A percentile compares a stretch with the other conserved stretches of the same genome.
Conservation (phyloP, 1,140 invertebrate genomes). For the Brachionus asplanchnoidis region DNA sequence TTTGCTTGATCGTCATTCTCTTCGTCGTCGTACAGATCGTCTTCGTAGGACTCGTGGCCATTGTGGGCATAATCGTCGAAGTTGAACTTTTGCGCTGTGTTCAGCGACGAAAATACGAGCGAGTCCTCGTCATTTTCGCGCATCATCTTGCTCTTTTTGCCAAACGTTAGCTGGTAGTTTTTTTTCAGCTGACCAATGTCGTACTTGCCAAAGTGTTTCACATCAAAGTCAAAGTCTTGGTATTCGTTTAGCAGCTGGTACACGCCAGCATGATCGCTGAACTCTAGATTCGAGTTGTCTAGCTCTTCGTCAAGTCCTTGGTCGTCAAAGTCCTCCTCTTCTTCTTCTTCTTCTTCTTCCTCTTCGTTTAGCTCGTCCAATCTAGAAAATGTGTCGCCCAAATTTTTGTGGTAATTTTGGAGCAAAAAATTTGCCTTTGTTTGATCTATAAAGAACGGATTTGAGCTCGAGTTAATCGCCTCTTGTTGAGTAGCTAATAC, state of each 20-base stretch:
- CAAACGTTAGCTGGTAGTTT: constrained; percentile 30
- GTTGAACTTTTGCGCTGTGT: neutral
- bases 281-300: constrained; percentile 22
- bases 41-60: neutral
- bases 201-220: neutral
- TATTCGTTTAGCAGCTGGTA: neutral
- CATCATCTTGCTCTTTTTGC: neutral
- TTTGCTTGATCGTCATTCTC: neutral
- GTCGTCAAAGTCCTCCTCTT: neutral
- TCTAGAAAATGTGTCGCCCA: neutral
- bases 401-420: neutral
- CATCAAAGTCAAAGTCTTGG: neutral
- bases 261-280: constrained; percentile 13
- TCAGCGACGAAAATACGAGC: neutral
- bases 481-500: constrained; percentile 1
- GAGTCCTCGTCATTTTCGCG: neutral
- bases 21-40: neutral
- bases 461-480: neutral
- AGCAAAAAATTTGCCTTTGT: constrained; percentile 3
- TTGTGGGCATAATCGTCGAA: constrained; percentile 1
- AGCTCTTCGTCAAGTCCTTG: neutral
- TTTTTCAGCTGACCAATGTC: neutral
- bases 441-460: constrained; percentile 28
- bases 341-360: neutral
- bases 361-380: neutral